Conservation (phyloP, 2,888 invertebrate species). For the Gerris lacustris region DNA sequence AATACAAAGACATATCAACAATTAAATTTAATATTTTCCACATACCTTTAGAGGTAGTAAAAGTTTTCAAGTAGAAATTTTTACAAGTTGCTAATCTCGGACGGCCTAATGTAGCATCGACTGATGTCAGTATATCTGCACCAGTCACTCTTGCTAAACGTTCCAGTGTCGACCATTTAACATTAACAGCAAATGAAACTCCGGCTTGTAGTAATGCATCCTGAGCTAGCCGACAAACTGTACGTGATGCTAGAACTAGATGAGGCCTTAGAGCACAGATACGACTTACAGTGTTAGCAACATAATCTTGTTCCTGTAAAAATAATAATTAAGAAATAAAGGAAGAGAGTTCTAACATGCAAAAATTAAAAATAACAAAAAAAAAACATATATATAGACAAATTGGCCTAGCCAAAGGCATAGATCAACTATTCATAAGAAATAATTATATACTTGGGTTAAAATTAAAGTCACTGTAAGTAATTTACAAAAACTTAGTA, state of each 20-base stretch:
- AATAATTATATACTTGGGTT: too few relatives aligned
- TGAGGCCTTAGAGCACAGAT: conserved; percentile 73
- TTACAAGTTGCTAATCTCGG: conserved; percentile 75
- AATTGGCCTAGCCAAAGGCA: too few relatives aligned
- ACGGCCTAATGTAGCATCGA: conserved; percentile 73
- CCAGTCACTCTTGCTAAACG: conserved; percentile 63
- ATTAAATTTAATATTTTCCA: neutral
- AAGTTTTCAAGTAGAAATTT: conserved; percentile 59
- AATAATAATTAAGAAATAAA: conserved; percentile 1
- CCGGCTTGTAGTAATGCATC: conserved; percentile 65
- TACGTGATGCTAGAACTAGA: conserved; percentile 72
- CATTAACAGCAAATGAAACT: conserved; percentile 77
- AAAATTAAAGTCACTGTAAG: too few relatives aligned
- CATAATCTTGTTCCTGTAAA: conserved; percentile 65
- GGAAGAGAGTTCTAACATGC: too few relatives aligned
- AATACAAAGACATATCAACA: too few relatives aligned
- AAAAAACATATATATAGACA: too few relatives aligned
- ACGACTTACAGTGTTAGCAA: conserved; percentile 71
- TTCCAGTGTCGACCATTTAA: conserved; percentile 69
- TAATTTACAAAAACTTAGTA: too few relatives aligned
- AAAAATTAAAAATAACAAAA: too few relatives aligned
- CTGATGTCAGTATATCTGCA: conserved; percentile 72
- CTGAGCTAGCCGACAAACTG: conserved; percentile 58
- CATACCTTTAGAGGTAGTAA: conserved; percentile 41
- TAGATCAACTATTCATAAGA: too few relatives aligned